phyloP scores from a whole-genome alignment of 2,113 vertebrate species.

The Onychorhynchus coronatus region DNA sequence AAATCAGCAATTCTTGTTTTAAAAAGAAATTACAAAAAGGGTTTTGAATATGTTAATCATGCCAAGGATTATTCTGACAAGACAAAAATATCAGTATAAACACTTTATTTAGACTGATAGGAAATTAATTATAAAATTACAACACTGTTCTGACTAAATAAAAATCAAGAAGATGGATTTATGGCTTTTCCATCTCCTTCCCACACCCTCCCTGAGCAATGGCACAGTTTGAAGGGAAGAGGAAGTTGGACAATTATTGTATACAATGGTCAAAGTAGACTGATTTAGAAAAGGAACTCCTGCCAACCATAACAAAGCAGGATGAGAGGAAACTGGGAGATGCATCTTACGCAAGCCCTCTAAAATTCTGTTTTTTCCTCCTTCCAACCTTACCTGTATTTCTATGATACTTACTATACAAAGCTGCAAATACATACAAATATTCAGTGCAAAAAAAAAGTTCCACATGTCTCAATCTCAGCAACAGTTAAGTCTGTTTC shows the following conservation, averaged over 20 bases:
- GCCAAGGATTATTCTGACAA: background rate
- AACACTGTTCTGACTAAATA: background rate
- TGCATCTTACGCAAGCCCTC: background rate
- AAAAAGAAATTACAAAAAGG: background rate
- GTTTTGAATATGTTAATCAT: background rate
- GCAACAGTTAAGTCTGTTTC: background rate
- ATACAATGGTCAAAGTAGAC: conserved; percentile 4
- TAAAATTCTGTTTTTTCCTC: background rate
- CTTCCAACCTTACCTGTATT: background rate
- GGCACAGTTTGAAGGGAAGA: background rate
- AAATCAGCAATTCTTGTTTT: background rate
- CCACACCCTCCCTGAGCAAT: background rate
- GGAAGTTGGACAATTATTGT: background rate
- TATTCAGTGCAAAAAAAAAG: background rate
- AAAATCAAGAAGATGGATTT: background rate
- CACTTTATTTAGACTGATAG: background rate
- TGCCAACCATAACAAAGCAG: conserved; percentile 12
- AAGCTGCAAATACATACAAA: background rate
- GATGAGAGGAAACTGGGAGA: background rate
- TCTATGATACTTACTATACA: background rate
- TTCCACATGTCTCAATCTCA: background rate
- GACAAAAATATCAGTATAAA: background rate
- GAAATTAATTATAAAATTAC: background rate
- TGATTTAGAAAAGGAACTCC: conserved; percentile 13
- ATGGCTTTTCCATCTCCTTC: conserved; percentile 13